These are phyloP conservation scores for Rhinophrynus dorsalis DNA, from an alignment of 2,797 vertebrate species.

Conservation along the genomic window DNA sequence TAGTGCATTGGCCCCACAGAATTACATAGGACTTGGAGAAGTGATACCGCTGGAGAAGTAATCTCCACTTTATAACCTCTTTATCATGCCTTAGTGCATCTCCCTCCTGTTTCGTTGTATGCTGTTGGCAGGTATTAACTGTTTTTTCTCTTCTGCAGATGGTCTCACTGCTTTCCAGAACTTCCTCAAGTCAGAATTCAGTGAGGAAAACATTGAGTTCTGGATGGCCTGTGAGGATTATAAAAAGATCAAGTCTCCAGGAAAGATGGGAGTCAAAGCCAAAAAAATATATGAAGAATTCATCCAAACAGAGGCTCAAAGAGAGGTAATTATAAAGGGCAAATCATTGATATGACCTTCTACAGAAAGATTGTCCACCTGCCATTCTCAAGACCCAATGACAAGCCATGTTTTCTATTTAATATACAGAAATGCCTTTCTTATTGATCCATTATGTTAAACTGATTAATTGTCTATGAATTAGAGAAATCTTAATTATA, in stretches of 20 bases:
- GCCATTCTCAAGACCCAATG: too few relatives aligned
- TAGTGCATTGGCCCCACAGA: too few relatives aligned
- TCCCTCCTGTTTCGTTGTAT: too few relatives aligned
- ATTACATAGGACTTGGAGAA: too few relatives aligned
- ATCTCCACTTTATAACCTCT: neutral
- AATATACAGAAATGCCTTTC: too few relatives aligned
- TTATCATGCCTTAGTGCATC: neutral
- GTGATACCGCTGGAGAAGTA: neutral
- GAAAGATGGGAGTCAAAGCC: slow-evolving; percentile 84
- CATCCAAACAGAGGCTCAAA: slow-evolving; percentile 89
- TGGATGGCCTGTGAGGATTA: slow-evolving; percentile 94
- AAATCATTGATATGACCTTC: too few relatives aligned
- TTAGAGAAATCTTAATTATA: too few relatives aligned
- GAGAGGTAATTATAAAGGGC: slow-evolving; percentile 77
- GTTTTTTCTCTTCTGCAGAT: slow-evolving; percentile 72
- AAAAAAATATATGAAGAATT: slow-evolving; percentile 94
- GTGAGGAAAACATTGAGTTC: slow-evolving; percentile 93
- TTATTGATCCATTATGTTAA: too few relatives aligned
- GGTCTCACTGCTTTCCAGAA: slow-evolving; percentile 82
- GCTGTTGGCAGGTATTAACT: too few relatives aligned
- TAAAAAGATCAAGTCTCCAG: slow-evolving; percentile 82
- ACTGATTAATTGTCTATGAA: too few relatives aligned
- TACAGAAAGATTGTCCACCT: too few relatives aligned
- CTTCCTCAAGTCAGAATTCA: slow-evolving; percentile 96
- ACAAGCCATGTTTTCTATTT: too few relatives aligned